Base-by-base conservation (phyloP, 2,113 vertebrate genomes). In the Sylvietta virens region DNA sequence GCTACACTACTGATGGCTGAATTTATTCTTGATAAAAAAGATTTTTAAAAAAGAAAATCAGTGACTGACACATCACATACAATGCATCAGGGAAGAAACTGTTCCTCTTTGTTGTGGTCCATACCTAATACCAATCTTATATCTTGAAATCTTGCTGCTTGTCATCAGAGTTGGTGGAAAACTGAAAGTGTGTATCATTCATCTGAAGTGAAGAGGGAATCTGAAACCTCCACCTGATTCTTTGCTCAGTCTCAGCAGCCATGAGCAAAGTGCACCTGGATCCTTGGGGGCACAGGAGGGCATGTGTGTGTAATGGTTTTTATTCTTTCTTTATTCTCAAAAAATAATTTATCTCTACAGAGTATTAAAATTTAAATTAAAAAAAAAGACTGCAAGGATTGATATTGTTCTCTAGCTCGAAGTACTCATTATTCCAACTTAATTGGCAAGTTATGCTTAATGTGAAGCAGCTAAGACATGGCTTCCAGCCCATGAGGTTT, bases 11-110 rank as follows among this genome's bases (percentile, higher is more conserved):
- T 56, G 44, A 45, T 69, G 16, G 23, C 44, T 64, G 87, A 61
- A 90, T 94, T 90, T 84, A 66, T 90, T 96, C 86, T 82, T 84
- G 28, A 87, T 94, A 54, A 93, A 91, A 93, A 95, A 72, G 57
- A 10, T 44, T 54, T 78, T 73, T 9, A 6, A 77, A 88, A 94
- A 93, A 67, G 86, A 69, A 92, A 91, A 39, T 26, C 42, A 39
- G 0, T 80, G 76, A 84, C 71, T 85, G 54, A 37, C 61, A 74
- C 11, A 11, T 88, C 47, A 37, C 67, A 45, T 81, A 56, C 27
- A 92, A 56, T 93, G 30, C 70, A 80, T 79, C 57, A 85, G 37
- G 79, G 66, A 86, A 80, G 56, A 44, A 72, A 86, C 16, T 81
- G 71, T 92, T 92, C 85, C 56, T 86, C 45, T 88, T 74, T 94